Conservation (phyloP, 2,113 vertebrate species). For the Oreocharis arfaki region DNA sequence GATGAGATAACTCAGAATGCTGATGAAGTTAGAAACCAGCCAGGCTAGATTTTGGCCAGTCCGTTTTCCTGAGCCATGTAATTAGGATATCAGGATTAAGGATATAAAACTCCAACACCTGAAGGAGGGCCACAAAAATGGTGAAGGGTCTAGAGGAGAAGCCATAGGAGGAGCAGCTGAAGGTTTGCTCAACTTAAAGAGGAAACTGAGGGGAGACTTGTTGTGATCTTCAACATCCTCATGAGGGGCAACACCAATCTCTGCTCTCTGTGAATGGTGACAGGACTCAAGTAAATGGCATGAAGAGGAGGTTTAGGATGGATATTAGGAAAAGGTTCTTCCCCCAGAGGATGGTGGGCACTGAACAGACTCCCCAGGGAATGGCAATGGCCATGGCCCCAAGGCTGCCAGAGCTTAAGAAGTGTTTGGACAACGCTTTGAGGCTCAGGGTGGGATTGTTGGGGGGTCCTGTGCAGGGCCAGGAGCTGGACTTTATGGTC, state of each 20-base stretch:
- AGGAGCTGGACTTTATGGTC: not conserved
- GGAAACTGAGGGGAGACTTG: not conserved
- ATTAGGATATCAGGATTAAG: not conserved
- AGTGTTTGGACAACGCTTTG: not conserved
- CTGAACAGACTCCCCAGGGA: not conserved
- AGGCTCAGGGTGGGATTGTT: not conserved
- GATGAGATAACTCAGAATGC: not conserved
- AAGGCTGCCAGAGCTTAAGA: not conserved
- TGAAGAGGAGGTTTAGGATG: not conserved
- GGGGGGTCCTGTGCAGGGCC: not conserved
- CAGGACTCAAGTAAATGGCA: not conserved
- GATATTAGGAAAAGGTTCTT: not conserved
- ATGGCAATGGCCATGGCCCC: not conserved
- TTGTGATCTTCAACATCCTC: rapidly evolving
- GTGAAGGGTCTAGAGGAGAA: not conserved
- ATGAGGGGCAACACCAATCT: not conserved
- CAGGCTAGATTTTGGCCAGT: not conserved
- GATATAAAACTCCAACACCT: not conserved
- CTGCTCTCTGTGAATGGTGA: not conserved
- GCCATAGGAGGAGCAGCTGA: not conserved
- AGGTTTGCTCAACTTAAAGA: not conserved
- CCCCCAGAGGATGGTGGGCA: not conserved
- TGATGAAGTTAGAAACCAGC: not conserved
- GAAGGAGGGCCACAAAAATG: not conserved
- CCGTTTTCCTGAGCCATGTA: not conserved